Evolutionary conservation across 2,797 vertebrate genomes (phyloP), one percentile per base, ranked within the genome.

Genomic region (Oophaga sylvatica): DNA sequence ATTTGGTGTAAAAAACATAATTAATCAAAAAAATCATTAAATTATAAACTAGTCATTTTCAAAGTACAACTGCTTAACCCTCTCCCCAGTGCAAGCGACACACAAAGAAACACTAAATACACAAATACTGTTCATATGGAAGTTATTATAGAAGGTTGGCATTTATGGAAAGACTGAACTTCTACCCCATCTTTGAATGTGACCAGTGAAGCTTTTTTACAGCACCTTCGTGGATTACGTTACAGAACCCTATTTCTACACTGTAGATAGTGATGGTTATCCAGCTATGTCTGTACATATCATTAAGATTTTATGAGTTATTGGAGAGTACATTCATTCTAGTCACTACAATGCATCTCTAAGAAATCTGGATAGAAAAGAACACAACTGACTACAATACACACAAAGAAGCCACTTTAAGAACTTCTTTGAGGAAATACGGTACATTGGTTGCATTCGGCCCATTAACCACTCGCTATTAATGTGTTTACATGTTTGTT

Each of bases 281-380:
- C 79, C 53, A 80, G 45, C 82, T 77, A 60, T 17, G 41, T 53
- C 41, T 16, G 80, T 9, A 29, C 70, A 41, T 62, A 45, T 78
- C 19, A 89, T 89, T 70, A 89, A 86, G 77, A 86, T 73, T 89
- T 86, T 2, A 86, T 86, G 62, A 78, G 87, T 29, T 85, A 86
- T 56, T 82, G 84, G 84, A 86, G 81, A 88, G 45, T 67, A 62
- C 78, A 71, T 86, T 82, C 62, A 86, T 83, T 82, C 79, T 78
- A 67, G 70, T 68, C 29, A 10, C 45, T 71, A 86, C 78, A 89
- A 86, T 85, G 48, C 48, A 48, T 62, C 59, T 7, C 57, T 29
- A 41, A 60, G n/a, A 65, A 65, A 48, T 68, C 59, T 45, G 71
- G 71, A 75, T 13, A 81, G 19, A 77, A 31, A 73, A 85, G 68